Conservation (phyloP, 2,113 vertebrate genomes). For the Gymnobelideus leadbeateri region DNA sequence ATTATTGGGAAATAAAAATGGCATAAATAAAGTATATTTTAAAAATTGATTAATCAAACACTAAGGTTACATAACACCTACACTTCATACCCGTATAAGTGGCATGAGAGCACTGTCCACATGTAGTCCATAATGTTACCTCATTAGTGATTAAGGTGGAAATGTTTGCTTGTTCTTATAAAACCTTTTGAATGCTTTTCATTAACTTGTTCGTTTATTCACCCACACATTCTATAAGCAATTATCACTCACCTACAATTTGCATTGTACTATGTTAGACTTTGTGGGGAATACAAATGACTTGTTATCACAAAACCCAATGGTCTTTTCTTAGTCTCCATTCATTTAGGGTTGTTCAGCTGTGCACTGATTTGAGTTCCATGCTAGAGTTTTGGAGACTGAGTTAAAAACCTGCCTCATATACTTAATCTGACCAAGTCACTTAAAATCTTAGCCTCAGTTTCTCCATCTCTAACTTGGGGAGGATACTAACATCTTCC, state of each 20-base stretch:
- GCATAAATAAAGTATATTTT: too few relatives aligned
- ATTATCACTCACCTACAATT: neutral
- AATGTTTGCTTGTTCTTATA: too few relatives aligned
- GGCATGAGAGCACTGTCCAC: too few relatives aligned
- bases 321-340: constrained; percentile 23
- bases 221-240: neutral
- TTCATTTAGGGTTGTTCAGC: neutral
- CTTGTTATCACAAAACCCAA: neutral
- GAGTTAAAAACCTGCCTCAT: neutral
- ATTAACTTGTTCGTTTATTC: neutral
- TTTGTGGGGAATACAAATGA: neutral
- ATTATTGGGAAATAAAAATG: too few relatives aligned
- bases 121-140: too few relatives aligned
- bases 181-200: neutral
- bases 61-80: too few relatives aligned
- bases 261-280: neutral
- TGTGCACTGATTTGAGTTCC: neutral
- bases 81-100: too few relatives aligned
- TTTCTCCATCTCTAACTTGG: neutral
- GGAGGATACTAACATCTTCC: neutral
- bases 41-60: too few relatives aligned
- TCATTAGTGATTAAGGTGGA: too few relatives aligned
- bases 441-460: neutral
- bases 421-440: neutral
- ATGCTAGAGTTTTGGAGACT: neutral